phyloP scores from a whole-genome alignment of 2,797 vertebrate genomes.

The Mallotus villosus region DNA sequence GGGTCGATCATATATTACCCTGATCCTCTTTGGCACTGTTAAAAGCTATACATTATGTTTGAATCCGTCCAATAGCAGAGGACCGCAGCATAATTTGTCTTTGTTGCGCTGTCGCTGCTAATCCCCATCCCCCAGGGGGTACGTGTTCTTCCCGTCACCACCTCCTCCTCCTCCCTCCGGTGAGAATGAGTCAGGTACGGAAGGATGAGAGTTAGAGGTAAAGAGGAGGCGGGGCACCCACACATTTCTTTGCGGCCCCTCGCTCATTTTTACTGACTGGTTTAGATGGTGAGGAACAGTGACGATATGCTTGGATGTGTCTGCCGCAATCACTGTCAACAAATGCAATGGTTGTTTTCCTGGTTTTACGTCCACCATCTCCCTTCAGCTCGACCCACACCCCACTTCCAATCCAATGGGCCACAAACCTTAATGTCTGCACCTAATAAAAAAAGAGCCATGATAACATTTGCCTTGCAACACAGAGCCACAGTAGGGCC shows the following conservation, averaged over 20 bases:
- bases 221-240: conserved; percentile 63
- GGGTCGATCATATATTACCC: conserved; percentile 74
- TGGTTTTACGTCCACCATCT: neutral
- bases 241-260: conserved; percentile 41
- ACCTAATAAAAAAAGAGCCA: conserved; percentile 9
- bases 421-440: conserved; percentile 15
- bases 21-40: conserved; percentile 68
- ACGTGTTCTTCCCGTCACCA: conserved; percentile 43
- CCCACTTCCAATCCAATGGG: conserved; percentile 2
- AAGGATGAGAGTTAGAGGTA: conserved; percentile 30
- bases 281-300: conserved; percentile 4
- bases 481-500: neutral
- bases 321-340: neutral
- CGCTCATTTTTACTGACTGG: conserved; percentile 26
- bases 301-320: neutral
- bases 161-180: conserved; percentile 38
- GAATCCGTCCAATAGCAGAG: conserved; percentile 66
- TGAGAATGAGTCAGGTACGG: conserved; percentile 36
- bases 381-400: neutral
- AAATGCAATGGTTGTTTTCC: neutral
- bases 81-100: conserved; percentile 62
- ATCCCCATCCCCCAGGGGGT: conserved; percentile 68
- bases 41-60: conserved; percentile 68
- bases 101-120: conserved; percentile 73
- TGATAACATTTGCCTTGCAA: neutral